A percentile compares a stretch with the other conserved stretches of the same genome.
These are phyloP conservation scores for Apodemia zela DNA, from an alignment of 2,888 invertebrate species.

Conservation along the genomic window DNA sequence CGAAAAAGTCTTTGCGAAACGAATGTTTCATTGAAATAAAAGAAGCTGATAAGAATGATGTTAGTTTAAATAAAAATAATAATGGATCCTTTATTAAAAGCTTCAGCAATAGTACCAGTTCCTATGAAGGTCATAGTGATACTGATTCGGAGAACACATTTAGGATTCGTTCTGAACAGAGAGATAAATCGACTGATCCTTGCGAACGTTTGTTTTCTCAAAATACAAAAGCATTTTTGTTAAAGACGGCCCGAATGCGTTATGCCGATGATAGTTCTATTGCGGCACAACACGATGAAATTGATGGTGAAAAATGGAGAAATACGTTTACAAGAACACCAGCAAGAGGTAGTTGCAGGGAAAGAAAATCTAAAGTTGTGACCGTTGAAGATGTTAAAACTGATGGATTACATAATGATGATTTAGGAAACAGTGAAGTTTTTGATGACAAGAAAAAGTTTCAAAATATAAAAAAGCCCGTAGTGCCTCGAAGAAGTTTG, in stretches of 20 bases:
- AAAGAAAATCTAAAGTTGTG: slow-evolving; percentile 66
- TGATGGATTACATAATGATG: slow-evolving; percentile 58
- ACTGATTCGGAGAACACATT: slow-evolving; percentile 82
- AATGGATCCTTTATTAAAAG: slow-evolving; percentile 62
- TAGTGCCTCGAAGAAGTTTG: slow-evolving; percentile 55
- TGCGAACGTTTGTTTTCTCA: slow-evolving; percentile 78
- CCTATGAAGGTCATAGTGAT: slow-evolving; percentile 84
- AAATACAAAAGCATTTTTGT: slow-evolving; percentile 80
- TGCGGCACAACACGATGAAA: slow-evolving; percentile 57
- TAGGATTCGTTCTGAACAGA: slow-evolving; percentile 43
- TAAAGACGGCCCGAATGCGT: slow-evolving; percentile 82
- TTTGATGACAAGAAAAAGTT: slow-evolving; percentile 65
- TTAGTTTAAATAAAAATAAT: slow-evolving; percentile 42
- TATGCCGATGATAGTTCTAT: slow-evolving; percentile 73
- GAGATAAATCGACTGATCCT: slow-evolving; percentile 50
- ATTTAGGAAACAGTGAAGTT: slow-evolving; percentile 54
- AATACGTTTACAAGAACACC: slow-evolving; percentile 59
- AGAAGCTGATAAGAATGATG: slow-evolving; percentile 54
- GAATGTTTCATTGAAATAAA: slow-evolving; percentile 71
- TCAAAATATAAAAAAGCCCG: slow-evolving; percentile 45
- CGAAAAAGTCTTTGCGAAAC: slow-evolving; percentile 61
- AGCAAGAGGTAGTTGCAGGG: slow-evolving; percentile 63
- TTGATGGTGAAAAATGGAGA: slow-evolving; percentile 67
- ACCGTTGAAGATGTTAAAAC: slow-evolving; percentile 75
- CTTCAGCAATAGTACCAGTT: slow-evolving; percentile 82